A percentile compares a stretch with the other conserved stretches of the same genome.
Conservation (phyloP, 2,797 vertebrate genomes). For the Clarias platycephalus region DNA sequence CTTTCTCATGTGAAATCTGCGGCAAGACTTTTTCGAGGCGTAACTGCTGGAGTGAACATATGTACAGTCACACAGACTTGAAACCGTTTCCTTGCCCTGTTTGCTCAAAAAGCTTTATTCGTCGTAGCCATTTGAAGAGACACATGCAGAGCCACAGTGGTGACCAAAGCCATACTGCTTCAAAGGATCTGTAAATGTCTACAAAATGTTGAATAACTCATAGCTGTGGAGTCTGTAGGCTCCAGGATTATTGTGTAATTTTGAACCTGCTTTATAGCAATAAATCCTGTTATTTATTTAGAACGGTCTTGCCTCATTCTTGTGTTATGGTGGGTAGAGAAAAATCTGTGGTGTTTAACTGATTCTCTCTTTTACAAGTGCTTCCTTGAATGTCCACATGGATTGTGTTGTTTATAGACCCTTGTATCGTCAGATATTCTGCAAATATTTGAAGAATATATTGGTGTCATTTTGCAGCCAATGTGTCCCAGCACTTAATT, state of each 20-base stretch:
- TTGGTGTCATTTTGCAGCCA: not conserved
- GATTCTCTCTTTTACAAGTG: not conserved
- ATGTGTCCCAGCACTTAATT: not conserved
- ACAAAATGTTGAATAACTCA: not conserved
- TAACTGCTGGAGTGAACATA: slow-evolving; percentile 71
- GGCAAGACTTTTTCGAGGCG: slow-evolving; percentile 69
- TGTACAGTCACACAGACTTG: slow-evolving; percentile 66
- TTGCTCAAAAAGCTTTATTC: slow-evolving; percentile 72
- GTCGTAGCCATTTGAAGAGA: slow-evolving; percentile 69
- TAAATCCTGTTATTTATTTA: slow-evolving; percentile 16
- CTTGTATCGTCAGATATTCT: too few relatives aligned
- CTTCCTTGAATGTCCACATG: not conserved
- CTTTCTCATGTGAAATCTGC: slow-evolving; percentile 67
- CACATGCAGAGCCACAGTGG: slow-evolving; percentile 66
- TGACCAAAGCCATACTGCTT: slow-evolving; percentile 12
- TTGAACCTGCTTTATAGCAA: slow-evolving; percentile 3
- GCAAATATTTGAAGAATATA: not conserved
- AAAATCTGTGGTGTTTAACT: not conserved
- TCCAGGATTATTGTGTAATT: not conserved
- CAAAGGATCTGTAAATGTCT: not conserved
- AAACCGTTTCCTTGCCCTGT: slow-evolving; percentile 62
- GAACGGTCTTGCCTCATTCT: not conserved
- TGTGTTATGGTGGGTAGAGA: not conserved
- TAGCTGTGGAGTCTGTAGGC: not conserved
- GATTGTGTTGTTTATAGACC: not conserved